These are phyloP conservation scores for Sphenodon punctatus DNA, from an alignment of 2,797 vertebrate species.

Conservation along the genomic window DNA sequence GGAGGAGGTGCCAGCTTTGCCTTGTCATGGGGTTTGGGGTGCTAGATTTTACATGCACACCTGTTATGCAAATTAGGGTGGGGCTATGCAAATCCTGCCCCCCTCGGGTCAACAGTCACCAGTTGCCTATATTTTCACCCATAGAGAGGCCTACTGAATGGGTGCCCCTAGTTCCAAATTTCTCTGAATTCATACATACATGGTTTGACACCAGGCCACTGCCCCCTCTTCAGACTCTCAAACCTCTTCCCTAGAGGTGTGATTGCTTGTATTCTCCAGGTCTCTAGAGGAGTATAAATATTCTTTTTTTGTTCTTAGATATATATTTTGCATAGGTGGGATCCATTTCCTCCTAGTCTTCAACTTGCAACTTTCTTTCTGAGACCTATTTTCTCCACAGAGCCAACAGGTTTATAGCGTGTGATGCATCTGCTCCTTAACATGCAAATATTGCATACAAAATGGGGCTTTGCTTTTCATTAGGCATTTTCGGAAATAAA, in stretches of 20 bases:
- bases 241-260: not conserved
- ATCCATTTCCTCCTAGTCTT: not conserved
- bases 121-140: too few species aligned
- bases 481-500: fast-evolving
- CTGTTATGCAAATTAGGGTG: too few species aligned
- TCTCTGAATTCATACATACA: too few species aligned
- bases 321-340: not conserved
- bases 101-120: too few species aligned
- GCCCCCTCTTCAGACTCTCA: not conserved
- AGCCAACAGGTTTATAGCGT: not conserved
- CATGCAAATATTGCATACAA: not conserved
- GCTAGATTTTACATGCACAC: too few species aligned
- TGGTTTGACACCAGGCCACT: too few species aligned
- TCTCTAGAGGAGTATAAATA: not conserved
- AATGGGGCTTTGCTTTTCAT: not conserved
- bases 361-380: not conserved
- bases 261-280: not conserved
- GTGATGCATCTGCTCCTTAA: not conserved
- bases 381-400: not conserved
- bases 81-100: too few species aligned
- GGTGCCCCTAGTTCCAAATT: too few species aligned
- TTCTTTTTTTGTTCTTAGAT: not conserved
- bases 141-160: too few species aligned
- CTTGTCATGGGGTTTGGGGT: too few species aligned
- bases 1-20: too few species aligned